Evolutionary conservation across 2,797 vertebrate genomes (phyloP).

Genomic region (Myotis daubentonii): DNA sequence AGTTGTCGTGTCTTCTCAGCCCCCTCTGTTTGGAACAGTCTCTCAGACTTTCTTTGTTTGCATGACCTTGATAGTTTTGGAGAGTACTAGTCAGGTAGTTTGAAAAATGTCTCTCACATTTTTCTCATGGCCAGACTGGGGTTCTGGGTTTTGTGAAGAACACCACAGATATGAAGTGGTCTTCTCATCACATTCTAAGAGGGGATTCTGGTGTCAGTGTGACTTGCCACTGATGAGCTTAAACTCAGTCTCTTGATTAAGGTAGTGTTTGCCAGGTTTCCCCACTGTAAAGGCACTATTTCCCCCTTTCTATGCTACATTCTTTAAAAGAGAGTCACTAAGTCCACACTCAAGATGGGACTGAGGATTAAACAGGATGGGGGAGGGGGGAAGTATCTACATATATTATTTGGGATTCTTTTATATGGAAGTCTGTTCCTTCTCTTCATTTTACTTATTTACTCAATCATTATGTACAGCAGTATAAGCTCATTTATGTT

Average conservation of each 20-base stretch:
- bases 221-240: background rate
- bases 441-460: constrained; percentile 20
- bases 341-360: background rate
- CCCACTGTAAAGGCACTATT: background rate
- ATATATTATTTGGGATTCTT: background rate
- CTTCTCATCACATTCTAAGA: background rate
- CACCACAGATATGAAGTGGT: background rate
- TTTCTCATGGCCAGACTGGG: background rate
- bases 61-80: background rate
- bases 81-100: background rate
- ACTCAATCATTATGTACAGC: background rate
- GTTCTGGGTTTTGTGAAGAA: background rate
- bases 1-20: background rate
- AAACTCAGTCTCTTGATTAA: background rate
- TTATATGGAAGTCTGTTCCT: background rate
- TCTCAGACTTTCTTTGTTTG: background rate
- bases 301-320: background rate
- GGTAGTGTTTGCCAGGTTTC: background rate
- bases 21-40: background rate
- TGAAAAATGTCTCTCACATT: background rate
- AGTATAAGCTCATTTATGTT: background rate
- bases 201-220: background rate
- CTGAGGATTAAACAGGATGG: background rate
- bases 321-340: background rate
- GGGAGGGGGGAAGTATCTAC: background rate